Conservation (phyloP, 2,797 vertebrate genomes). For the Clamator glandarius region DNA sequence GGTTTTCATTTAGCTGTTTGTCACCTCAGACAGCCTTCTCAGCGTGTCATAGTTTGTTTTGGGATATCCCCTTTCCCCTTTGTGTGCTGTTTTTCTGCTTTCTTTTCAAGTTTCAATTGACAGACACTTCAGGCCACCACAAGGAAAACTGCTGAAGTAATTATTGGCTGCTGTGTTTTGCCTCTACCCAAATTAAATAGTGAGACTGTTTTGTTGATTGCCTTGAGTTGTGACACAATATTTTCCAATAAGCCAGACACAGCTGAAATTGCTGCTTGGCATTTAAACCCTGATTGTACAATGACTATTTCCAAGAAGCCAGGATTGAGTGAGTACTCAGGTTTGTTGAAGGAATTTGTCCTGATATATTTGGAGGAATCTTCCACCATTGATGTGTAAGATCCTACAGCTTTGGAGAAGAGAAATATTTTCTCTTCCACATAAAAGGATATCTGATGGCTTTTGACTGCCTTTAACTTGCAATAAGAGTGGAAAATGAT, state of each 20-base stretch:
- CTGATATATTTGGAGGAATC: neutral
- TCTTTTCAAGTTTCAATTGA: neutral
- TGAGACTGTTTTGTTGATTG: slow-evolving; percentile 1
- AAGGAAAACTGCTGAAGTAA: slow-evolving; percentile 20
- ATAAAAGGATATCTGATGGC: neutral
- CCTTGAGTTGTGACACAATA: neutral
- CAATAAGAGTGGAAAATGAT: slow-evolving; percentile 48
- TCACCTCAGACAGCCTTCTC: neutral
- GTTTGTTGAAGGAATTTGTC: neutral
- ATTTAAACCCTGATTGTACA: neutral
- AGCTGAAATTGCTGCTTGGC: neutral
- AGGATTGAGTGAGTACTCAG: neutral
- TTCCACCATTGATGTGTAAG: neutral
- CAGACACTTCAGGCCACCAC: neutral
- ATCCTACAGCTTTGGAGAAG: neutral
- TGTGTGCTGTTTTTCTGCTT: neutral
- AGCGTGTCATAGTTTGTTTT: neutral
- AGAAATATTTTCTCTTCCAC: neutral
- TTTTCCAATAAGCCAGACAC: neutral
- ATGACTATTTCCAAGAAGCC: neutral
- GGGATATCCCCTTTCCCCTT: neutral
- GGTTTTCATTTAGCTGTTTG: neutral
- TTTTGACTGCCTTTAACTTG: slow-evolving; percentile 60
- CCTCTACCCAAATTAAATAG: neutral
- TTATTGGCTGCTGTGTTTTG: neutral